These are phyloP conservation scores for Pandion haliaetus DNA, from an alignment of 2,113 vertebrate genomes.

Conservation along the genomic window DNA sequence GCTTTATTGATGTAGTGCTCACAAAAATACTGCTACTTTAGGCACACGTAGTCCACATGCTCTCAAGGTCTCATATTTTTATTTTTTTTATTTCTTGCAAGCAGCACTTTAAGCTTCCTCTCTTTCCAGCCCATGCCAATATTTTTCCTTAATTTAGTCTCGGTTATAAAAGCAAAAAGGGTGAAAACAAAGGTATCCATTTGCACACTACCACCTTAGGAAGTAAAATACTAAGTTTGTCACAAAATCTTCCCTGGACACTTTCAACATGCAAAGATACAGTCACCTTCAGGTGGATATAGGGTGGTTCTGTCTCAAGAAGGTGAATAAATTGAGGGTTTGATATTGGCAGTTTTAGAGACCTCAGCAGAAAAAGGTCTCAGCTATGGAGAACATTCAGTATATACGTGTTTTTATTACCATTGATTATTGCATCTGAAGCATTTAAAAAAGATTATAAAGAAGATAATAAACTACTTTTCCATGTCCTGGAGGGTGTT, in stretches of 20 bases:
- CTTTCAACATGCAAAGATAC: background rate
- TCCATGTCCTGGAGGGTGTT: background rate
- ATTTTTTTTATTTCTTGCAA: background rate
- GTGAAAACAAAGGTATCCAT: background rate
- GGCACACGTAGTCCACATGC: background rate
- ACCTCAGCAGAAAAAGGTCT: background rate
- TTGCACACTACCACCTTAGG: background rate
- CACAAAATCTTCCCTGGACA: background rate
- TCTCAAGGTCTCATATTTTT: background rate
- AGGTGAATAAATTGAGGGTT: background rate
- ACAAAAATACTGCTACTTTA: background rate
- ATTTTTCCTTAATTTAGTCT: background rate
- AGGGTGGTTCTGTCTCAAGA: background rate
- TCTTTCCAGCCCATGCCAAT: background rate
- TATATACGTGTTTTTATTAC: background rate
- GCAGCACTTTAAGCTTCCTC: background rate
- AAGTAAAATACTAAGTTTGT: background rate
- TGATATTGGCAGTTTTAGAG: background rate
- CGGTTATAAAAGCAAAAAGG: background rate
- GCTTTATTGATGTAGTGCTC: background rate
- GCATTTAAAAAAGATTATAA: background rate
- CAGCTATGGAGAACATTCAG: background rate
- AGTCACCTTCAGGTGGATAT: background rate
- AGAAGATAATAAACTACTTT: background rate
- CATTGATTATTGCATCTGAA: background rate